These are phyloP conservation scores for Eremophila alpestris DNA, from an alignment of 2,797 vertebrate genomes.

Conservation along the genomic window DNA sequence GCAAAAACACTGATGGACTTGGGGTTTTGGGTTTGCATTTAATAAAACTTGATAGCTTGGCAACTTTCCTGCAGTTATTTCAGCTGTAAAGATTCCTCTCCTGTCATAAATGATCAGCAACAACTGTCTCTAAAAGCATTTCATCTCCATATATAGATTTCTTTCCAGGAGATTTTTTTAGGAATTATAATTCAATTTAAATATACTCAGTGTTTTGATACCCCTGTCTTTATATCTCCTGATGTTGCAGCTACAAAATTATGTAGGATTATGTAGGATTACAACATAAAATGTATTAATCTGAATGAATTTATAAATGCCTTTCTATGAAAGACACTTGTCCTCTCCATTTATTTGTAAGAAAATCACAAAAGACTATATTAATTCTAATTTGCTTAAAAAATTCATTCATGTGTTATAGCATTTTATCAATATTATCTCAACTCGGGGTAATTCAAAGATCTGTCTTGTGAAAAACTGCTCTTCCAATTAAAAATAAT, in stretches of 20 bases:
- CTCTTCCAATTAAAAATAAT: not conserved
- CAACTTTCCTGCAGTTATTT: not conserved
- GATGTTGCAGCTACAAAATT: not conserved
- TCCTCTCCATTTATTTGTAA: not conserved
- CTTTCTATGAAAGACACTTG: not conserved
- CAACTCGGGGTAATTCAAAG: not conserved
- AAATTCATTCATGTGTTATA: not conserved
- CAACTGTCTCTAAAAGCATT: not conserved
- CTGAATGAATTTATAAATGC: not conserved
- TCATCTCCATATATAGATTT: fast-evolving
- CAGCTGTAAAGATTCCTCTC: not conserved
- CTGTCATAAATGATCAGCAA: not conserved
- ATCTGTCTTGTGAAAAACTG: not conserved
- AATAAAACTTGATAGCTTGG: not conserved
- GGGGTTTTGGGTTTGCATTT: not conserved
- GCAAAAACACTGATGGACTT: not conserved
- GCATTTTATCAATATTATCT: not conserved
- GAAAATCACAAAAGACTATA: not conserved
- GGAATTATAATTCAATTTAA: not conserved
- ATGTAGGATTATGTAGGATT: not conserved
- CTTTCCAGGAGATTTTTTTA: not conserved
- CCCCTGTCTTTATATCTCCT: not conserved
- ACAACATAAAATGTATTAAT: not conserved
- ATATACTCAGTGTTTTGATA: not conserved
- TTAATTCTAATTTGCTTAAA: not conserved